Percentiles rank a stretch among this genome's conserved stretches.
Evolutionary conservation across 1,140 invertebrate genomes (phyloP).

Genomic region (Drosophila melanica): DNA sequence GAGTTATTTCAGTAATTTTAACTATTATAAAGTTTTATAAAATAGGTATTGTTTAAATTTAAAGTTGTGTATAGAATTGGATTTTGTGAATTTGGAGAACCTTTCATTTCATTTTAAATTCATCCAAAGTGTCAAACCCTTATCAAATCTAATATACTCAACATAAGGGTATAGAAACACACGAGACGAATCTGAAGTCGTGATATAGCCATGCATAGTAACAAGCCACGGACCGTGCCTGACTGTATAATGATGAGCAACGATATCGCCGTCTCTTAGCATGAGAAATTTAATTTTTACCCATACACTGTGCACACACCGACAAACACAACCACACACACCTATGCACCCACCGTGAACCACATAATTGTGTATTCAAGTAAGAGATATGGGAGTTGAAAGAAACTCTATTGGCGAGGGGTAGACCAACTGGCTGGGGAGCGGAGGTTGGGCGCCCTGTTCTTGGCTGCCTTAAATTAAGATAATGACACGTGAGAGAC

Average conservation of each 20-base stretch:
- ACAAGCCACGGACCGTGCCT: slow-evolving; percentile 52
- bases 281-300: slow-evolving; percentile 76
- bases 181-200: slow-evolving; percentile 65
- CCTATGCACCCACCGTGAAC: slow-evolving; percentile 29
- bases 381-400: slow-evolving; percentile 74
- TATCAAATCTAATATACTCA: not conserved
- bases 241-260: slow-evolving; percentile 74
- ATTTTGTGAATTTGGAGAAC: too few relatives aligned
- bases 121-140: not conserved
- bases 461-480: slow-evolving; percentile 68
- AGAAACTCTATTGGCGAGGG: slow-evolving; percentile 62
- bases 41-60: not conserved
- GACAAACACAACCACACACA: slow-evolving; percentile 13
- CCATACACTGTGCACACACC: slow-evolving; percentile 25
- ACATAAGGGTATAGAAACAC: not conserved
- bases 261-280: slow-evolving; percentile 60
- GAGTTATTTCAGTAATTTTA: too few relatives aligned
- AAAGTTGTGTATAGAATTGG: too few relatives aligned
- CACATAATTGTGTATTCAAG: slow-evolving; percentile 80
- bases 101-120: too few relatives aligned
- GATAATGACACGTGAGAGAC: slow-evolving; percentile 76
- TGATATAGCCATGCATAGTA: slow-evolving; percentile 66
- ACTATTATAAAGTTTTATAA: too few relatives aligned
- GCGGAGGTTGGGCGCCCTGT: not conserved
- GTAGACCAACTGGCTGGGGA: not conserved